A percentile compares a stretch with the other conserved stretches of the same genome.
These are phyloP conservation scores for Naso thynnoides DNA, from an alignment of 2,797 vertebrate genomes.

Conservation along the genomic window DNA sequence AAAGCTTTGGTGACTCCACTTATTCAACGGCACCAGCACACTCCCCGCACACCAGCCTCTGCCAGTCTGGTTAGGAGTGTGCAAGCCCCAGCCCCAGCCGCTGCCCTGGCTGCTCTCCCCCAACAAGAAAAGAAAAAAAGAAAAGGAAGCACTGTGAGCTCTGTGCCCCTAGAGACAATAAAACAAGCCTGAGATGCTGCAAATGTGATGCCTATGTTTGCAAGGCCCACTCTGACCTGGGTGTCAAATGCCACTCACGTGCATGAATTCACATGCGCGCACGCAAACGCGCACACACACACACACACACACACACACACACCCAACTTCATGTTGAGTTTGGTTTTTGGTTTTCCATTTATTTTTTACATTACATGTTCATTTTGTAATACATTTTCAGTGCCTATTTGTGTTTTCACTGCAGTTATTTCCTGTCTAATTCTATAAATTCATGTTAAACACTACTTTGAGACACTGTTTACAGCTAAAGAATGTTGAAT, in stretches of 20 bases:
- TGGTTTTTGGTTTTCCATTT: background rate
- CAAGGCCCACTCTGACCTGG: conserved; percentile 19
- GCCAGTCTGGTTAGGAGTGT: too few relatives aligned
- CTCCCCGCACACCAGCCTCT: too few relatives aligned
- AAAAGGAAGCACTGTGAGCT: too few relatives aligned
- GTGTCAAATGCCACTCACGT: conserved; percentile 5
- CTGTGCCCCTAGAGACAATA: background rate
- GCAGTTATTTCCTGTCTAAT: background rate
- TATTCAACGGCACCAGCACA: too few relatives aligned
- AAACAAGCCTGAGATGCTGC: conserved; percentile 1
- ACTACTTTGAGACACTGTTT: background rate
- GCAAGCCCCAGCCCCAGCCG: too few relatives aligned
- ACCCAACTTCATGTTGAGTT: conserved; percentile 2
- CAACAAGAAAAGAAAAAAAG: too few relatives aligned
- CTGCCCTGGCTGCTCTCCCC: too few relatives aligned
- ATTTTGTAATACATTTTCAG: background rate
- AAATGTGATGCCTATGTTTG: conserved; percentile 14
- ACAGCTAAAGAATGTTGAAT: background rate
- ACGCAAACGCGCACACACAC: background rate
- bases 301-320: conserved; percentile 11
- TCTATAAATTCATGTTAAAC: conserved; percentile 1
- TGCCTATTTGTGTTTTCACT: background rate
- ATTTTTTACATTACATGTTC: too few relatives aligned
- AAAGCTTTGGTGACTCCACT: too few relatives aligned
- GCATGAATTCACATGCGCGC: background rate